These are phyloP conservation scores for Gibbula magus DNA, from an alignment of 2,888 invertebrate species.

Conservation along the genomic window DNA sequence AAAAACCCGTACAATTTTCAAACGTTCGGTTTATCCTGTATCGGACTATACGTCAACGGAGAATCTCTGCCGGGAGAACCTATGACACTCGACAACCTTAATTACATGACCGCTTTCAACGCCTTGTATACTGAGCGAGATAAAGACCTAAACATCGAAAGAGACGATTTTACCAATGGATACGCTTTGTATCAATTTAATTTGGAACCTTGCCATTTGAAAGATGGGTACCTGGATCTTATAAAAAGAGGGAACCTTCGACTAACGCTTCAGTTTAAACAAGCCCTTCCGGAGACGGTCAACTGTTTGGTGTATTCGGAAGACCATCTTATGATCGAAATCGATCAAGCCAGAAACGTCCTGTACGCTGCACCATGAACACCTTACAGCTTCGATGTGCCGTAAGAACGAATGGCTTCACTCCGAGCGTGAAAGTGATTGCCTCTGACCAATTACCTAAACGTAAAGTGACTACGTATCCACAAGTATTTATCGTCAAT, in stretches of 20 bases:
- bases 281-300: neutral
- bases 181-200: neutral
- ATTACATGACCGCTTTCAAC: neutral
- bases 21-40: neutral
- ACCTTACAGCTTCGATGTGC: conserved; percentile 5
- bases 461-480: neutral
- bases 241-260: neutral
- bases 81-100: neutral
- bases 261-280: neutral
- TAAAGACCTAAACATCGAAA: neutral
- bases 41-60: conserved; percentile 22
- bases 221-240: neutral
- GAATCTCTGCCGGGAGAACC: conserved; percentile 19
- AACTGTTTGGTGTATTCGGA: conserved; percentile 16
- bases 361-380: neutral
- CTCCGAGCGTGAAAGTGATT: neutral
- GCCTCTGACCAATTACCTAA: neutral
- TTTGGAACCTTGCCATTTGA: neutral
- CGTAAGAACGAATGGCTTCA: neutral
- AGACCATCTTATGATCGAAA: conserved; percentile 15
- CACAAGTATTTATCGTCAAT: conserved; percentile 2
- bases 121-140: neutral
- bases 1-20: conserved; percentile 29
- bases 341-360: conserved; percentile 11
- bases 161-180: neutral